Conservation (phyloP, 1,140 invertebrate genomes). For the Sycophaga agraensis region DNA sequence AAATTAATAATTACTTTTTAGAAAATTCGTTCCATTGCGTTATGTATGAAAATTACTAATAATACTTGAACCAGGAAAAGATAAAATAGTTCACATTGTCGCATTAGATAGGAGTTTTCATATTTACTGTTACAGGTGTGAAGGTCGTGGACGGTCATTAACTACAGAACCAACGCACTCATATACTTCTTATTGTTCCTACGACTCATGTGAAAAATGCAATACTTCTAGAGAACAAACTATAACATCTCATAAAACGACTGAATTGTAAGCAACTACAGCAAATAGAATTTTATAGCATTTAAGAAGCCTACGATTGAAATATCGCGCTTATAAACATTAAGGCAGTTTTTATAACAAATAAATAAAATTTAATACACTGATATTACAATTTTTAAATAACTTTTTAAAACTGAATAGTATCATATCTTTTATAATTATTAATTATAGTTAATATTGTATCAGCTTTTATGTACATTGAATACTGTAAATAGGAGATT, state of each 20-base stretch:
- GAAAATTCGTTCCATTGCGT: slow-evolving; percentile 98
- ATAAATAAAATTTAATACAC: background rate
- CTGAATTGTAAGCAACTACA: slow-evolving; percentile 54
- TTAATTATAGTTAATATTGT: background rate
- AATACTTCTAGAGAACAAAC: slow-evolving; percentile 90
- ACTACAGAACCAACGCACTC: slow-evolving; percentile 94
- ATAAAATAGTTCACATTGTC: slow-evolving; percentile 97
- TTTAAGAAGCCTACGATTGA: background rate
- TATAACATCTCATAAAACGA: slow-evolving; percentile 79
- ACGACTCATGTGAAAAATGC: slow-evolving; percentile 95
- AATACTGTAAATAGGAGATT: slow-evolving; percentile 26
- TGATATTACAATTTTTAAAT: background rate
- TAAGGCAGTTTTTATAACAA: background rate
- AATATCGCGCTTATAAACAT: no score
- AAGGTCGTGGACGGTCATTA: slow-evolving; percentile 92
- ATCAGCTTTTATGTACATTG: slow-evolving; percentile 13
- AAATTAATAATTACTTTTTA: slow-evolving; percentile 44
- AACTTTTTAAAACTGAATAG: background rate
- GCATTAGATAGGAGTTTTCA: slow-evolving; percentile 97
- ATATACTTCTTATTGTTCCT: slow-evolving; percentile 95
- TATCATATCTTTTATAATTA: background rate
- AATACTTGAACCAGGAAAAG: slow-evolving; percentile 92
- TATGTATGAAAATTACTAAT: slow-evolving; percentile 94
- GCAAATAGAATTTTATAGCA: background rate
- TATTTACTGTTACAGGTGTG: slow-evolving; percentile 95